phyloP scores from a whole-genome alignment of 2,888 invertebrate genomes.

The Beris chalybata region DNA sequence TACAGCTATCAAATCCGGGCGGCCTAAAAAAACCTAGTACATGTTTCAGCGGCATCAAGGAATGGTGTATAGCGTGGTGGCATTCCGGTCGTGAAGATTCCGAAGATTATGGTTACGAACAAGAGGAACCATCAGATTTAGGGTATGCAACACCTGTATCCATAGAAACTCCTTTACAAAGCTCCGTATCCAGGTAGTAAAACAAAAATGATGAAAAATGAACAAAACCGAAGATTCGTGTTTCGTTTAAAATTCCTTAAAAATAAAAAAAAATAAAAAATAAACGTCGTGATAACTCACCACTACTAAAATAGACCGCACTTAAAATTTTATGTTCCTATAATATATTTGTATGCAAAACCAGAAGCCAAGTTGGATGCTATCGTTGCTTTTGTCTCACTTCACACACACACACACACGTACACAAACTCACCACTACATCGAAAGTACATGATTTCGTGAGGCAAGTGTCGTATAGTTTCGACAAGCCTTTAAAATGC shows the following conservation, averaged over 20 bases:
- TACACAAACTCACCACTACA: too few relatives aligned
- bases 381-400: background rate
- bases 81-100: conserved; percentile 83
- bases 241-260: conserved; percentile 27
- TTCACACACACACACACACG: too few relatives aligned
- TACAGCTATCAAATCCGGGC: conserved; percentile 53
- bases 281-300: conserved; percentile 19
- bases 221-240: background rate
- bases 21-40: conserved; percentile 51
- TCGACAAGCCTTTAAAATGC: too few relatives aligned
- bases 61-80: conserved; percentile 91
- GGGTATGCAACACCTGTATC: conserved; percentile 80
- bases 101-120: conserved; percentile 71
- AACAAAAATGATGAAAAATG: conserved; percentile 3
- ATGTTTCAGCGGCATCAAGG: conserved; percentile 60
- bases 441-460: too few relatives aligned
- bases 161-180: conserved; percentile 83
- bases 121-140: conserved; percentile 76
- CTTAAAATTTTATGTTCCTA: conserved; percentile 23
- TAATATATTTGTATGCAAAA: conserved; percentile 4
- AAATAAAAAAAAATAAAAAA: background rate
- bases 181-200: conserved; percentile 74
- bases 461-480: too few relatives aligned
- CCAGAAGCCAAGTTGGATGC: background rate
- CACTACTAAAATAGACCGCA: conserved; percentile 24